Conservation (phyloP, 1,140 invertebrate species). For the Spodoptera litura region DNA sequence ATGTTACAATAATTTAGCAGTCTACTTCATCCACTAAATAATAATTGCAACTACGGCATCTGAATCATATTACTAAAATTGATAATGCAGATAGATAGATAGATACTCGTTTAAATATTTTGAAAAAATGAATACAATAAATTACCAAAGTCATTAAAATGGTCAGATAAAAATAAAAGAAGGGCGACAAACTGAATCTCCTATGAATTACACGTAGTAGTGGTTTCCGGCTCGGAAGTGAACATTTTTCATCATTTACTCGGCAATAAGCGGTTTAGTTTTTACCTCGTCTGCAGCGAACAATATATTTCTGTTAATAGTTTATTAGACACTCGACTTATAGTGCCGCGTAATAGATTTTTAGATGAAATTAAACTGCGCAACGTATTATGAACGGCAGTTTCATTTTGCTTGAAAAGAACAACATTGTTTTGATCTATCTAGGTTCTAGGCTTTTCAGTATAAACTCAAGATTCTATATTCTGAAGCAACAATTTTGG, state of each 20-base stretch:
- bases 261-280: constrained; percentile 60
- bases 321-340: constrained; percentile 49
- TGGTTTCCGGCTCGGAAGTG: constrained; percentile 36
- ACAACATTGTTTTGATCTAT: background rate
- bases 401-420: background rate
- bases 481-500: too few species aligned
- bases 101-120: too few species aligned
- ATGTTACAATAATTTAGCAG: too few species aligned
- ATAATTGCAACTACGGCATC: too few species aligned
- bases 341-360: constrained; percentile 22
- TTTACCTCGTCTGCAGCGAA: constrained; percentile 53
- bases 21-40: too few species aligned
- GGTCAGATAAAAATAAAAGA: background rate
- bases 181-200: too few species aligned
- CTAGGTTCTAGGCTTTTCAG: too few species aligned
- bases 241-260: constrained; percentile 66
- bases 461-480: too few species aligned
- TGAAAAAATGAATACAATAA: too few species aligned
- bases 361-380: constrained; percentile 22
- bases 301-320: constrained; percentile 59
- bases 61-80: too few species aligned
- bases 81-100: too few species aligned
- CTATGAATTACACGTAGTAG: constrained; percentile 36
- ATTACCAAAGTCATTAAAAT: too few species aligned
- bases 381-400: background rate